phyloP scores from a whole-genome alignment of 2,113 vertebrate genomes.

The Machaerirhynchus nigripectus region DNA sequence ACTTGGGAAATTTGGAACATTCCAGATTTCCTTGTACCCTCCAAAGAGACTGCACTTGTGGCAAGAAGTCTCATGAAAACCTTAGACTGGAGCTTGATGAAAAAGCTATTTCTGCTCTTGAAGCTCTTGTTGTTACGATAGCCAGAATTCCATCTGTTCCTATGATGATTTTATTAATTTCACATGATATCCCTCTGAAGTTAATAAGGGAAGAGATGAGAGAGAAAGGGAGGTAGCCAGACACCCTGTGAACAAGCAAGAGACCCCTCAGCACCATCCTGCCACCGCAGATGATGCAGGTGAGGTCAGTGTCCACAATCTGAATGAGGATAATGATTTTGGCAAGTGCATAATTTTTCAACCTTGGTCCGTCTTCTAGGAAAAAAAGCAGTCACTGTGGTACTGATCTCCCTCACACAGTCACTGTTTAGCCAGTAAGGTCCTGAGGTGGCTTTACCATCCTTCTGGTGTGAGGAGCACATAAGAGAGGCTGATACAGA shows the following conservation, averaged over 20 bases:
- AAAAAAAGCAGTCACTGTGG: not conserved
- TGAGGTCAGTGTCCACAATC: rapidly evolving
- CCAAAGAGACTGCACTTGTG: not conserved
- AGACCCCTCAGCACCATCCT: not conserved
- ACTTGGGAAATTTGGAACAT: not conserved
- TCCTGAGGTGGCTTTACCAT: not conserved
- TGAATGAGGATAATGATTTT: rapidly evolving
- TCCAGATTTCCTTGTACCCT: not conserved
- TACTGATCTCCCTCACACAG: not conserved
- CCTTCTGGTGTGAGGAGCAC: not conserved
- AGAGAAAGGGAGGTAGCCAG: not conserved
- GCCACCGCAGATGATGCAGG: not conserved
- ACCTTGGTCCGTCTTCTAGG: not conserved
- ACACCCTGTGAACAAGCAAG: not conserved
- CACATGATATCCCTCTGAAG: not conserved
- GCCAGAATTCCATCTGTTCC: not conserved
- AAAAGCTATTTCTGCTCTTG: not conserved
- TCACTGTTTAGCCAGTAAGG: not conserved
- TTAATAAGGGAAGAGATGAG: not conserved
- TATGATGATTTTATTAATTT: not conserved
- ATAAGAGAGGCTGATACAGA: not conserved
- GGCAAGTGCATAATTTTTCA: not conserved
- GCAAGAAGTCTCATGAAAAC: not conserved
- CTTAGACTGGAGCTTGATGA: not conserved
- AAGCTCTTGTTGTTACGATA: not conserved